Conservation (phyloP, 2,113 vertebrate species). For the Cebidichthys violaceus region DNA sequence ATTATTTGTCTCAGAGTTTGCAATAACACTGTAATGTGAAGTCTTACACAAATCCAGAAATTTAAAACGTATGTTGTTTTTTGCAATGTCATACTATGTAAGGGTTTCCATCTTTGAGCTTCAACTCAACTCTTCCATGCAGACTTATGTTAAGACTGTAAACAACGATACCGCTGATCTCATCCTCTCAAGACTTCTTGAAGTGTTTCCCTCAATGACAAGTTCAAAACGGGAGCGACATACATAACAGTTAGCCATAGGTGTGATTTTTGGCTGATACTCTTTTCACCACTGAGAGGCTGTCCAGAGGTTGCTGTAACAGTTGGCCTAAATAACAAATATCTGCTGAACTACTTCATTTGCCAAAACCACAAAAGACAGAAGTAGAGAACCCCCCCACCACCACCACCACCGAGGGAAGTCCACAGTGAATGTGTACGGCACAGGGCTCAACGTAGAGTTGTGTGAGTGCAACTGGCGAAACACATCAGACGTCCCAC, state of each 20-base stretch:
- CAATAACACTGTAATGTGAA: too few species aligned
- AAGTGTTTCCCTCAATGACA: neutral
- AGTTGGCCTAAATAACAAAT: neutral
- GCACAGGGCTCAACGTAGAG: neutral
- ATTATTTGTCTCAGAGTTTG: neutral
- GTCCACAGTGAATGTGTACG: neutral
- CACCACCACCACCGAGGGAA: too few species aligned
- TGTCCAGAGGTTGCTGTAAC: neutral
- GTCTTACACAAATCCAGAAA: too few species aligned
- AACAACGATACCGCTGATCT: neutral
- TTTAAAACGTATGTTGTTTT: too few species aligned
- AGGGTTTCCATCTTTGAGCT: too few species aligned
- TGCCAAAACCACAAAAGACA: conserved; percentile 23
- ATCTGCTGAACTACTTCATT: conserved; percentile 2
- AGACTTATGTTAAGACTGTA: neutral
- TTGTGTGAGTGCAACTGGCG: neutral
- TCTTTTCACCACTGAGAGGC: neutral
- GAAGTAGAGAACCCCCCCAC: conserved; percentile 41
- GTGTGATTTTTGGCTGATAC: too few species aligned
- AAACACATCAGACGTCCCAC: too few species aligned
- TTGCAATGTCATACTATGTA: too few species aligned
- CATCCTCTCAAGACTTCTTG: too few species aligned
- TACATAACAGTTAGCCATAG: too few species aligned
- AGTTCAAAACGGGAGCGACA: too few species aligned
- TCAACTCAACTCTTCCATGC: too few species aligned